These are phyloP conservation scores for Motacilla alba DNA, from an alignment of 2,113 vertebrate species.

Conservation along the genomic window DNA sequence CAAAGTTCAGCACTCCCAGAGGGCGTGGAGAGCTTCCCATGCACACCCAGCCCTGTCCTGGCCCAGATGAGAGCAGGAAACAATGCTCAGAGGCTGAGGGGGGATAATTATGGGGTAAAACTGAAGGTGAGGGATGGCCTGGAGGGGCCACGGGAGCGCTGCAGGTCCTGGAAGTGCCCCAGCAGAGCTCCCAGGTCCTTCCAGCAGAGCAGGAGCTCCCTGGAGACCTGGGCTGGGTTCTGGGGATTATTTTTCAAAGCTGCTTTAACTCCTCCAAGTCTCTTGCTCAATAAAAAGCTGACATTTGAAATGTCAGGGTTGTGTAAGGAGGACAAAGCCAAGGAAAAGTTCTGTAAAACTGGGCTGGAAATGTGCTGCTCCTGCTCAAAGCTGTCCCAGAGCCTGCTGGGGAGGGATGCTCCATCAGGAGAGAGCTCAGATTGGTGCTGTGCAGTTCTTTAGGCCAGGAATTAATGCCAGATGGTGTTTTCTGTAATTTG, in stretches of 20 bases:
- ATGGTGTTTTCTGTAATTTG: too few species aligned
- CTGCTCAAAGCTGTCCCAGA: background rate
- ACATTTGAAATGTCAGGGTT: background rate
- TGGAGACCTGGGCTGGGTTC: background rate
- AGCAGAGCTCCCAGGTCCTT: background rate
- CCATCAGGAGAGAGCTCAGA: background rate
- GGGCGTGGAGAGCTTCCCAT: slow-evolving; percentile 40
- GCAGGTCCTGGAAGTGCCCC: background rate
- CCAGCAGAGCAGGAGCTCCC: background rate
- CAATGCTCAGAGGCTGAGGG: background rate
- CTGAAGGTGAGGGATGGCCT: slow-evolving; percentile 6
- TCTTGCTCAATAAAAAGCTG: background rate
- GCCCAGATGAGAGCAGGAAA: slow-evolving; percentile 20
- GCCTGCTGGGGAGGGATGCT: background rate
- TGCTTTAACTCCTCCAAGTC: background rate
- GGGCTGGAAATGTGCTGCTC: background rate
- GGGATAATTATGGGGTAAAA: slow-evolving; percentile 40
- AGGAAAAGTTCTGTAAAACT: background rate
- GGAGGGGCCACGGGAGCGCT: background rate
- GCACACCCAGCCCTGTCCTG: slow-evolving; percentile 38
- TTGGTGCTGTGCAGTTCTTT: background rate
- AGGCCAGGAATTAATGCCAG: background rate
- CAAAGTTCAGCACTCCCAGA: slow-evolving; percentile 6
- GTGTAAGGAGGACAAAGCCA: background rate
- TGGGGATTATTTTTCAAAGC: background rate